Evolutionary conservation across 2,888 invertebrate genomes (phyloP), one percentile per base, ranked within the genome.

Genomic region (Drosophila bunnanda): DNA sequence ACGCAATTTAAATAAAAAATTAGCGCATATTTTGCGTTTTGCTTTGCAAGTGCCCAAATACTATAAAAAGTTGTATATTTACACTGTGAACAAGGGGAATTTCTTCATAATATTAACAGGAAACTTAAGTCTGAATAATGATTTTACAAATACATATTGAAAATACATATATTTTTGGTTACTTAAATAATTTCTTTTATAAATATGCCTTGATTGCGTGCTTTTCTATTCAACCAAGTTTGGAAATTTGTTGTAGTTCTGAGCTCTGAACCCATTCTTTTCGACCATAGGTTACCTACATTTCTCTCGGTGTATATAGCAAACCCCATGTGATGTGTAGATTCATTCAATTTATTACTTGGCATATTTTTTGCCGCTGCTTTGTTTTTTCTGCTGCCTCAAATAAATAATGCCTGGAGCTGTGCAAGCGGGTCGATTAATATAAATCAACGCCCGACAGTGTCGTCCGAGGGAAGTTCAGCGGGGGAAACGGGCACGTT

Each of bases 381-480:
- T 83, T 84, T 81, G 77, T 80, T 79, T 80, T 69, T 59, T 56
- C 61, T 62, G 56, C 50, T 66, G 62, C 73, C 69, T 78, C 66
- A 73, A 78, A 82, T 85, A 82, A 85, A 85, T 85, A 85, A 85
- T 76, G 78, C 81, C 73, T 76, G 80, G 78, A 79, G 82, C 80
- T 77, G 70, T 71, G 41, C 57, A 70, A 78, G 72, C 80, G 72
- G 72, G 56, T 76, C 83, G 83, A 83, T 86, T 86, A 86, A 83
- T 83, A 83, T 83, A 83, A 83, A 83, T 83, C 83, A 83, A 83
- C 86, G 76, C 74, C 79, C 72, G 75, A 59, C 79, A 75, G 77
- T 86, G 81, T 80, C 82, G 82, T 85, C 82, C 73, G 60, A 56
- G 9, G 60, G 57, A 43, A 41, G 46, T 22, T 46, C n/a, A 28